phyloP scores from a whole-genome alignment of 2,113 vertebrate species.

The Phalacrocorax aristotelis region DNA sequence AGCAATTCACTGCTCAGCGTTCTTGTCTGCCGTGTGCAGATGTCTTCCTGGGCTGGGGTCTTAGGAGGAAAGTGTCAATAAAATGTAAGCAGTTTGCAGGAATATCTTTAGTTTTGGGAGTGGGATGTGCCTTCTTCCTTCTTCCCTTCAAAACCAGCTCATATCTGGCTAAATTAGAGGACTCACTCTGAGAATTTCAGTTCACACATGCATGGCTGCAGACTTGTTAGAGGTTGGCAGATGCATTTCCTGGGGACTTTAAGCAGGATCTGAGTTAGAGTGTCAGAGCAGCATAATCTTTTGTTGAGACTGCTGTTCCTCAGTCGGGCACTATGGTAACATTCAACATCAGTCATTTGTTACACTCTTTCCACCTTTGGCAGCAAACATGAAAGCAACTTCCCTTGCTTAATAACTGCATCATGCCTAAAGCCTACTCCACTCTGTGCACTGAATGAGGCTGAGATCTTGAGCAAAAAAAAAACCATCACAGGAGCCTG shows the following conservation, averaged over 20 bases:
- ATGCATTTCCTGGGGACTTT: neutral
- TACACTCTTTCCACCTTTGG: neutral
- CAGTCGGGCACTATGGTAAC: neutral
- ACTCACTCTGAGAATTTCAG: neutral
- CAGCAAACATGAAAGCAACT: neutral
- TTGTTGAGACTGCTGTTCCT: neutral
- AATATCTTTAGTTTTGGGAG: neutral
- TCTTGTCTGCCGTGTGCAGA: neutral
- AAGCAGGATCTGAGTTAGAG: neutral
- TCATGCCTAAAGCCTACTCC: neutral
- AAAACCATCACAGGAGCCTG: neutral
- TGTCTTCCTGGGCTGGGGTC: neutral
- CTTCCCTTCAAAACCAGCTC: neutral
- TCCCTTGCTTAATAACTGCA: neutral
- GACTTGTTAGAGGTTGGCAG: neutral
- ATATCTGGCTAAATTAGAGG: neutral
- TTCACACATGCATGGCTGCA: neutral
- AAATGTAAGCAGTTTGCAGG: neutral
- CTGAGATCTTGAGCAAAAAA: neutral
- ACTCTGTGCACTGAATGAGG: neutral
- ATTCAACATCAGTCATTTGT: neutral
- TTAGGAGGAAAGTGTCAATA: neutral
- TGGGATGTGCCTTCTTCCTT: neutral
- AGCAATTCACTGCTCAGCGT: neutral
- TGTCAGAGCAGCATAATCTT: neutral